These are phyloP conservation scores for Dryomyza anilis DNA, from an alignment of 2,888 invertebrate species.

Conservation along the genomic window DNA sequence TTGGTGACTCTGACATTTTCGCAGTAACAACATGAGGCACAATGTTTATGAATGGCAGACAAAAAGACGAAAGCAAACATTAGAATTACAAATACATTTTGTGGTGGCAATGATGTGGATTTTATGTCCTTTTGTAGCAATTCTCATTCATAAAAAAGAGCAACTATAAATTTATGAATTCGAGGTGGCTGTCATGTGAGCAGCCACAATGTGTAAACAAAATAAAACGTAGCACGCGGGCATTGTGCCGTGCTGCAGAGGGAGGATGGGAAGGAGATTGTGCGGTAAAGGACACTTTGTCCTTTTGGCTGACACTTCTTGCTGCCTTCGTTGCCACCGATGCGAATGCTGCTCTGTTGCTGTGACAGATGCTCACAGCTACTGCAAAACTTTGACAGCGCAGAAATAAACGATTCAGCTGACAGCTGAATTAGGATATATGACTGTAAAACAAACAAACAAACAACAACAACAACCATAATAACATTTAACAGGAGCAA, in stretches of 20 bases:
- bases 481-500: background rate
- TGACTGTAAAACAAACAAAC: constrained; percentile 36
- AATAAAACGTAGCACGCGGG: constrained; percentile 35
- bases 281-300: background rate
- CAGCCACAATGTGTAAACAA: constrained; percentile 48
- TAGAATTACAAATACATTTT: constrained; percentile 49
- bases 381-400: background rate
- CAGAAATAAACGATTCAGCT: constrained; percentile 52
- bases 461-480: constrained; percentile 2
- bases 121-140: too few relatives aligned
- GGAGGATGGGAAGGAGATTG: background rate
- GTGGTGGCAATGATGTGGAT: constrained; percentile 48
- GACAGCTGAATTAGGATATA: constrained; percentile 52
- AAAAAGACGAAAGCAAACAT: constrained; percentile 34
- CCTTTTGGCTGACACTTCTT: constrained; percentile 9
- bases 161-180: constrained; percentile 44
- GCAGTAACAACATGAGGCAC: background rate
- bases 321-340: too few relatives aligned
- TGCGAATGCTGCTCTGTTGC: too few relatives aligned
- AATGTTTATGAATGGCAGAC: background rate
- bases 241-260: background rate
- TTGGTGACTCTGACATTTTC: constrained; percentile 24
- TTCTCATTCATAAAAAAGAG: constrained; percentile 51
- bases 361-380: constrained; percentile 25
- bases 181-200: constrained; percentile 17